Conservation (phyloP, 2,888 invertebrate genomes). For the Ametastegia equiseti region DNA sequence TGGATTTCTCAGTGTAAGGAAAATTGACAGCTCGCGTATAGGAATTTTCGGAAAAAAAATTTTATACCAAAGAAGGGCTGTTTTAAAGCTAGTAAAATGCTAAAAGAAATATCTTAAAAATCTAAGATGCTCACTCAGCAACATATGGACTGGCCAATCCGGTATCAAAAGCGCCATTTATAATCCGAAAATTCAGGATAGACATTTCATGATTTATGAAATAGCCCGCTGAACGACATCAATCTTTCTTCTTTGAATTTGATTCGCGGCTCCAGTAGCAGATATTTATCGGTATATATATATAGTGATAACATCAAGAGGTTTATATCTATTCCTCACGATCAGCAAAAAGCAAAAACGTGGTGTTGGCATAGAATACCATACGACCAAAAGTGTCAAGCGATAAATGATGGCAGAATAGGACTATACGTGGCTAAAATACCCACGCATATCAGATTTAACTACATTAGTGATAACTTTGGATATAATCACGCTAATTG, state of each 20-base stretch:
- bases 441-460: neutral
- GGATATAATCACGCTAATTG: neutral
- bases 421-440: neutral
- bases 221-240: neutral
- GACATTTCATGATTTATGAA: slow-evolving; percentile 4
- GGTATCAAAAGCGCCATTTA: no score
- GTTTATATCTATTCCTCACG: neutral
- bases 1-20: no score
- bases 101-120: no score
- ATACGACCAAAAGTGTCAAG: neutral
- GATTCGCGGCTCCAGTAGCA: neutral
- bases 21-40: no score
- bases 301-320: neutral
- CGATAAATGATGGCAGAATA: neutral
- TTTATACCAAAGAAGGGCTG: no score
- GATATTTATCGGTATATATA: neutral
- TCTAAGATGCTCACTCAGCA: no score
- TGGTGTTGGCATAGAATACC: neutral
- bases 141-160: no score
- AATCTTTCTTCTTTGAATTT: neutral
- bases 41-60: no score
- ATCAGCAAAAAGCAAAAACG: neutral
- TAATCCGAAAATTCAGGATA: neutral
- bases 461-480: neutral
- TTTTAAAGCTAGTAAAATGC: no score